Percentiles rank a stretch among this genome's conserved stretches.
These are phyloP conservation scores for Podocnemis expansa DNA, from an alignment of 2,113 vertebrate species.

Conservation along the genomic window DNA sequence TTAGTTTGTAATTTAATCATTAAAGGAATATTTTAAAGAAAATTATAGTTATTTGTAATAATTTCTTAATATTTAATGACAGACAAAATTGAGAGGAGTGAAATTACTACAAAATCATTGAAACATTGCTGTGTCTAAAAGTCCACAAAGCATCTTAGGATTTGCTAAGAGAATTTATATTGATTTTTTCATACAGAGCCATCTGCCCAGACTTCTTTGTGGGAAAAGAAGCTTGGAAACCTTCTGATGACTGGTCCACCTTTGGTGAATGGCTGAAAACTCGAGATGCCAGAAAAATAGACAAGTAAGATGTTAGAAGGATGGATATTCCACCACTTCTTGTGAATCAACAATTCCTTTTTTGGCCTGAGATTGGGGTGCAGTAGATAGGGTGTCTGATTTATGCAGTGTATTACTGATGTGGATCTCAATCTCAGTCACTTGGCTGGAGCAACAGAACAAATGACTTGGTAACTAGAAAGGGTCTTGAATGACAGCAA, in stretches of 20 bases:
- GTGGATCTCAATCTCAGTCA: not conserved
- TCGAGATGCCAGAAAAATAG: slow-evolving; percentile 77
- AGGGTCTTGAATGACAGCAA: not conserved
- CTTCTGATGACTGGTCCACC: slow-evolving; percentile 75
- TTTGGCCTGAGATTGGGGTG: not conserved
- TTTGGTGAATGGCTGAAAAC: slow-evolving; percentile 82
- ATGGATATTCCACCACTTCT: not conserved
- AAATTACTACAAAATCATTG: not conserved
- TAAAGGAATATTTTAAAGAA: not conserved
- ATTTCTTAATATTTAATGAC: not conserved
- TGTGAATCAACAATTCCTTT: not conserved
- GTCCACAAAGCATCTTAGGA: not conserved
- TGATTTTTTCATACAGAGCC: slow-evolving; percentile 52
- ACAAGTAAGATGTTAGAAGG: slow-evolving; percentile 68
- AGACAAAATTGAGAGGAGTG: not conserved
- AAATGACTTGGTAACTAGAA: not conserved
- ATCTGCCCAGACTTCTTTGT: slow-evolving; percentile 83
- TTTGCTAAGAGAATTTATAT: not conserved
- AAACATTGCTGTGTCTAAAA: not conserved
- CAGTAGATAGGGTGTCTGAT: not conserved
- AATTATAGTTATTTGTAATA: not conserved
- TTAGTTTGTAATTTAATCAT: not conserved
- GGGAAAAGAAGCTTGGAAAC: slow-evolving; percentile 79
- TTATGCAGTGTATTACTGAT: not conserved
- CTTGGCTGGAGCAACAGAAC: not conserved